Conservation (phyloP, 2,113 vertebrate species). For the Pomatostomus ruficeps region DNA sequence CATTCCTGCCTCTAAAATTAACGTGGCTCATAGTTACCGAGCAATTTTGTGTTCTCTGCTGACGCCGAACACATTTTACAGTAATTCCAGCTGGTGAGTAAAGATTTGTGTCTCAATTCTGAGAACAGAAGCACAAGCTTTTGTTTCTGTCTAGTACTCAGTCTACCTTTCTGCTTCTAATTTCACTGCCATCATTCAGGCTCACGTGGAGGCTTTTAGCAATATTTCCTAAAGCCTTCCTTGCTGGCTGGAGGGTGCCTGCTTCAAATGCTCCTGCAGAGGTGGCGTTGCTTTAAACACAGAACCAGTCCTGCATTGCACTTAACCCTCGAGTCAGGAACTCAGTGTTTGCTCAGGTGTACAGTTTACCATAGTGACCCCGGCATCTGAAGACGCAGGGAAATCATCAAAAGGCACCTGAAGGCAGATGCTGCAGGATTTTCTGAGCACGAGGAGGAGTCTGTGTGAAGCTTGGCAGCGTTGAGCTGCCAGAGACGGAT, state of each 20-base stretch:
- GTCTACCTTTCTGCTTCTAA: neutral
- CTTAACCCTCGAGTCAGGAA: neutral
- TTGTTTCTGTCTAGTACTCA: neutral
- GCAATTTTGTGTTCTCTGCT: neutral
- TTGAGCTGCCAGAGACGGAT: neutral
- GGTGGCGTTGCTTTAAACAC: neutral
- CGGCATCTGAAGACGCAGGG: neutral
- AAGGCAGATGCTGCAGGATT: neutral
- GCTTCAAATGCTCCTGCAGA: neutral
- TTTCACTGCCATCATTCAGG: neutral
- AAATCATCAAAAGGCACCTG: neutral
- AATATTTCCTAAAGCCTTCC: neutral
- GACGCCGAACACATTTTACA: neutral
- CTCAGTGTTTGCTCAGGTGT: neutral
- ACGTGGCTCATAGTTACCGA: neutral
- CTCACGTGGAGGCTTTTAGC: neutral
- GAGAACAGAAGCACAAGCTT: neutral
- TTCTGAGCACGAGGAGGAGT: neutral
- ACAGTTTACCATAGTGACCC: neutral
- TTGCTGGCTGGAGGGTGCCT: neutral
- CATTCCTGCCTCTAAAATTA: neutral
- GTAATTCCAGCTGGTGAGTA: neutral
- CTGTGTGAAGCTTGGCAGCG: neutral
- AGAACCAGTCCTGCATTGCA: fast-evolving
- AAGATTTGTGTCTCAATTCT: neutral